A percentile compares a stretch with the other conserved stretches of the same genome.
Evolutionary conservation across 2,888 invertebrate genomes (phyloP).

Genomic region (Hydropsyche betteni): DNA sequence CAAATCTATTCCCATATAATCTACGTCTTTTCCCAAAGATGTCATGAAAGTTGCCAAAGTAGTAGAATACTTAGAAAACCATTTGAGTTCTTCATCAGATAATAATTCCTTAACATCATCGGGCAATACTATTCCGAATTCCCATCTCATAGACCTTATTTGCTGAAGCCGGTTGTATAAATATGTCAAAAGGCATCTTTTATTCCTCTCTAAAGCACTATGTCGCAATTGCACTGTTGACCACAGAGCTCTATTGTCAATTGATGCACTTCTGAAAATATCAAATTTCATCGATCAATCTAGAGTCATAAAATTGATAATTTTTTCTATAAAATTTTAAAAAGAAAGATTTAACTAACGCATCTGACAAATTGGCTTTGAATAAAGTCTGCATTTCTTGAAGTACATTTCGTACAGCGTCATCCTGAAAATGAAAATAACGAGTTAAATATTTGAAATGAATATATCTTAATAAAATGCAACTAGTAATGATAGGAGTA

Average conservation of each 20-base stretch:
- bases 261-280: conserved; percentile 62
- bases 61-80: conserved; percentile 90
- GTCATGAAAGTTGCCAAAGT: conserved; percentile 90
- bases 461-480: too few species aligned
- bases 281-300: conserved; percentile 24
- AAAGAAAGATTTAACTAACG: conserved; percentile 69
- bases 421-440: conserved; percentile 68
- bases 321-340: neutral
- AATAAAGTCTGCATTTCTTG: conserved; percentile 88
- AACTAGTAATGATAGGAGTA: too few species aligned
- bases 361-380: conserved; percentile 85
- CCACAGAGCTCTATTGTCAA: conserved; percentile 70
- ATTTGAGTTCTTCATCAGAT: conserved; percentile 83
- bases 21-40: conserved; percentile 79
- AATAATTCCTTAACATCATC: conserved; percentile 82
- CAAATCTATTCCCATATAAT: conserved; percentile 80
- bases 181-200: conserved; percentile 87
- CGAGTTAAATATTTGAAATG: too few species aligned
- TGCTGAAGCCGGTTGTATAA: conserved; percentile 82
- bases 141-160: conserved; percentile 91
- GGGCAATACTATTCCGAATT: conserved; percentile 92
- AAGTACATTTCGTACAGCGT: conserved; percentile 81
- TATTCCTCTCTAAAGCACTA: conserved; percentile 85
- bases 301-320: conserved; percentile 10
- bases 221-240: conserved; percentile 85